Evolutionary conservation across 2,797 vertebrate genomes (phyloP).

Genomic region (Phataginus tricuspis): DNA sequence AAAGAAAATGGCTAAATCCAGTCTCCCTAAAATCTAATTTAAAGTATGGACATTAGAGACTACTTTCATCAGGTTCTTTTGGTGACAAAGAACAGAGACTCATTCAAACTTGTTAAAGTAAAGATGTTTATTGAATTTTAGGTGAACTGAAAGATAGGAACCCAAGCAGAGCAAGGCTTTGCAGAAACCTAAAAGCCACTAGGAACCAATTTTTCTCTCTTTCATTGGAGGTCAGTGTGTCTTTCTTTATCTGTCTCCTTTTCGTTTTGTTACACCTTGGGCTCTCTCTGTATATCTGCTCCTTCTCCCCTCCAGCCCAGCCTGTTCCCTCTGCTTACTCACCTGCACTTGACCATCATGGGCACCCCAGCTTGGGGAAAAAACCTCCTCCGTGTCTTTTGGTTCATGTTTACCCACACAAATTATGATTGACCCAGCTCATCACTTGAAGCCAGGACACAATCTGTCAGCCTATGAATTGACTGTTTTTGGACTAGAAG

Average conservation of each 20-base stretch:
- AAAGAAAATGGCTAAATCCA: background rate
- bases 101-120: background rate
- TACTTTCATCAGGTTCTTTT: background rate
- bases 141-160: background rate
- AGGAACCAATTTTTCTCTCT: background rate
- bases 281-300: background rate
- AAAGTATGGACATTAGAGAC: background rate
- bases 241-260: background rate
- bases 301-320: background rate
- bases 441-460: background rate
- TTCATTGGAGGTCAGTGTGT: background rate
- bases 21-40: background rate
- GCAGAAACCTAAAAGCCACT: background rate
- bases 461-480: background rate
- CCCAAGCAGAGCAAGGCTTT: background rate
- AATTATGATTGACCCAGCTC: background rate
- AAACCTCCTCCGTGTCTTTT: background rate
- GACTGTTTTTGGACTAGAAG: background rate
- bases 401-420: slow-evolving; percentile 1
- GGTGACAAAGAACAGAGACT: background rate
- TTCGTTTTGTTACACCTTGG: background rate
- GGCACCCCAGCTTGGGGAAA: background rate
- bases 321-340: background rate
- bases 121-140: background rate
- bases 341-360: background rate